Percentiles rank a stretch among this genome's conserved stretches.
These are phyloP conservation scores for Cliona cf. orientalis DNA, from an alignment of 37 sponge, comb jelly and placozoan species.

Conservation along the genomic window DNA sequence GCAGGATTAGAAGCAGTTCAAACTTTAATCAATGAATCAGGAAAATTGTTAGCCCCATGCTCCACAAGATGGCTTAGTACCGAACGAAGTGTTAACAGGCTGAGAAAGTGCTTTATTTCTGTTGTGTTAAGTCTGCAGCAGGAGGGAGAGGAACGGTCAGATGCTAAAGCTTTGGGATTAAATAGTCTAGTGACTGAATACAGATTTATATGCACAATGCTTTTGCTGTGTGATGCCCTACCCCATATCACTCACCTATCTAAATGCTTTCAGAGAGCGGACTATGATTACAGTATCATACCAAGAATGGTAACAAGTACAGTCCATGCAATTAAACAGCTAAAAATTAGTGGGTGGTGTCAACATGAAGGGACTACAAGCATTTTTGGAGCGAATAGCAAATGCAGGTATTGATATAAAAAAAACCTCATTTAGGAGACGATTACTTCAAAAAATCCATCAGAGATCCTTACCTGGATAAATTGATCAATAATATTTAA, in stretches of 20 bases:
- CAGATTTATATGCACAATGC: slow-evolving; percentile 45
- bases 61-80: slow-evolving; percentile 53
- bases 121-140: slow-evolving; percentile 32
- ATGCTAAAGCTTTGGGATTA: slow-evolving; percentile 44
- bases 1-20: slow-evolving; percentile 49
- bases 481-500: slow-evolving; percentile 13
- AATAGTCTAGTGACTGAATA: slow-evolving; percentile 12
- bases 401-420: slow-evolving; percentile 4
- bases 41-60: slow-evolving; percentile 29
- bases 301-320: slow-evolving; percentile 23
- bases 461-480: slow-evolving; percentile 6
- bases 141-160: slow-evolving; percentile 33
- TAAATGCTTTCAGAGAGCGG: slow-evolving; percentile 20
- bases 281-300: slow-evolving; percentile 39
- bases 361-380: not conserved
- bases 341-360: not conserved
- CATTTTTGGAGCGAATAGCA: not conserved
- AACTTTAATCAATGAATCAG: slow-evolving; percentile 37
- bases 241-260: slow-evolving; percentile 37
- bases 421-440: slow-evolving; percentile 20
- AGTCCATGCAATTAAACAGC: not conserved
- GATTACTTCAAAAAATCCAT: slow-evolving; percentile 5
- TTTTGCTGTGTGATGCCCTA: slow-evolving; percentile 26
- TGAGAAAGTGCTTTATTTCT: slow-evolving; percentile 23
- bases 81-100: slow-evolving; percentile 9